Conservation (phyloP, 2,888 invertebrate genomes). For the Dyspetes luteomarginatus region DNA sequence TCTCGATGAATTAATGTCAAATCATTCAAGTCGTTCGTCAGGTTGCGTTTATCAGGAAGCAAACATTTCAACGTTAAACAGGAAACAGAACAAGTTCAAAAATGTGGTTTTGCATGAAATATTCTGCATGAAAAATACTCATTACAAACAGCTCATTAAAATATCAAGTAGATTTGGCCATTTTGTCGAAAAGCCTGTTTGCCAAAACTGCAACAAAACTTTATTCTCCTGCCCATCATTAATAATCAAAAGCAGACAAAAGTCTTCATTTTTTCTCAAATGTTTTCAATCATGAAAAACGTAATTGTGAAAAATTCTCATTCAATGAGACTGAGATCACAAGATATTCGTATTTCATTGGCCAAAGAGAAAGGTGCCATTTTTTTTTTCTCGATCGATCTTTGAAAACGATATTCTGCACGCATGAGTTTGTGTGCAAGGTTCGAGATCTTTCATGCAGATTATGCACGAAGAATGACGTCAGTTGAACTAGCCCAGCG, state of each 20-base stretch:
- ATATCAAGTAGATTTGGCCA: too few relatives aligned
- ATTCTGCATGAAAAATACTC: too few relatives aligned
- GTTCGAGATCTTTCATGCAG: conserved; percentile 50
- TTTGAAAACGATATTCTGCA: conserved; percentile 6
- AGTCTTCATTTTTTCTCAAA: too few relatives aligned
- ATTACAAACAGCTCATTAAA: too few relatives aligned
- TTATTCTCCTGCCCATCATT: too few relatives aligned
- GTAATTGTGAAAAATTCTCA: background rate
- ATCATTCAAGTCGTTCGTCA: conserved; percentile 23
- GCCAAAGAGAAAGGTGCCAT: conserved; percentile 29
- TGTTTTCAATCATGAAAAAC: too few relatives aligned
- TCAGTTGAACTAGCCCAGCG: conserved; percentile 35
- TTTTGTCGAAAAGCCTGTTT: too few relatives aligned
- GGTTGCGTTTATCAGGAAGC: conserved; percentile 7
- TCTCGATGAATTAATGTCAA: background rate
- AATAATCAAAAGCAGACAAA: too few relatives aligned
- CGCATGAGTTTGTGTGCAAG: background rate
- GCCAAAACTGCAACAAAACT: too few relatives aligned
- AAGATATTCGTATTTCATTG: too few relatives aligned
- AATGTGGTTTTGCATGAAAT: too few relatives aligned
- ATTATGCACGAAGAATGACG: conserved; percentile 54
- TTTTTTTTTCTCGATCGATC: conserved; percentile 15
- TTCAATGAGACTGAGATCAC: background rate
- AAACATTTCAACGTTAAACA: background rate
- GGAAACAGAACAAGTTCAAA: background rate